Base-by-base conservation (phyloP, 2,797 vertebrate genomes). In the Neosilurus mollespiculum region DNA sequence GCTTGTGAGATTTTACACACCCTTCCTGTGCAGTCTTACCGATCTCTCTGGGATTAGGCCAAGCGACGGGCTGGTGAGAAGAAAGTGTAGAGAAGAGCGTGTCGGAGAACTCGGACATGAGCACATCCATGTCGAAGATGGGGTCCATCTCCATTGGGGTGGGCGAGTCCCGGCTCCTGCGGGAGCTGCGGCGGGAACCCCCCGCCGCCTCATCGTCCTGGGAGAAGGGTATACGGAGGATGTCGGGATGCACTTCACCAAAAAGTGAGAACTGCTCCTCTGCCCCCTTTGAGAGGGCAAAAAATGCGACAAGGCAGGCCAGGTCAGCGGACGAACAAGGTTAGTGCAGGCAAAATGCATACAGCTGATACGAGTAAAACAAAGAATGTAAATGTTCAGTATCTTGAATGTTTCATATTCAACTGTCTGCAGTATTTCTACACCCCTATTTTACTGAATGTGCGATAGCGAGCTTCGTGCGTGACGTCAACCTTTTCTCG, bases 51-150 rank as follows among this genome's bases (percentile, higher is more conserved):
- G 97, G 97, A 89, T 97, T 98, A 34, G 97, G 97, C 95, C 96
- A 97, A 84, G 95, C 92, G 22, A 97, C 90, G 0, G 94, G 93
- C 87, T 97, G 98, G 91, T 99, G 98, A 0, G 97, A 98, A 3
- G 97, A 95, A 59, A 99, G 92, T 0, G 98, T 99, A 83, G 98
- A 99, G 90, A 99, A 99, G 71, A 99, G 94, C 0, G 98, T 99
- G 93, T 99, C 98, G 0, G 97, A 96, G 91, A 99, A 96, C 92
- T 99, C 98, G 0, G 97, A 98, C 96, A 99, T 97, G 88, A 99
- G 95, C 91, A 99, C 96, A 51, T 99, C 97, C 86, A 98, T 98
- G 92, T 97, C 97, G 88, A 99, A 93, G 79, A 98, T 94, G 0
- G 94, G 92, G 87, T 96, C 98, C 92, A 99, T 96, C 91, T 99